Evolutionary conservation across 2,888 invertebrate genomes (phyloP).

Genomic region (Cheilosia vulpina): DNA sequence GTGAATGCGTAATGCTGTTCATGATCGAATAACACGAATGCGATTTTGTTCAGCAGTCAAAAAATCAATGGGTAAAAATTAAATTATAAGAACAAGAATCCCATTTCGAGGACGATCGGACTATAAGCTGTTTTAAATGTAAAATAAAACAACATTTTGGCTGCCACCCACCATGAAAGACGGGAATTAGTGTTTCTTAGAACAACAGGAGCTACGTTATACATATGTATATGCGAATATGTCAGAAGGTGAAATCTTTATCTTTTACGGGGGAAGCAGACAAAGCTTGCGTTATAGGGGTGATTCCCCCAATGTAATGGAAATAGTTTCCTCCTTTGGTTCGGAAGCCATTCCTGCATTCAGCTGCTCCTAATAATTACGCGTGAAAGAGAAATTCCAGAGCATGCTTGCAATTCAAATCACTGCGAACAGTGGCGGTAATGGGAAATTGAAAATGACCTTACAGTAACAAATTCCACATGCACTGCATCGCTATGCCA

Average conservation of each 20-base stretch:
- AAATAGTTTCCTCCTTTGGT: constrained; percentile 47
- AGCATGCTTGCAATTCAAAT: constrained; percentile 58
- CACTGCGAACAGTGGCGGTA: constrained; percentile 57
- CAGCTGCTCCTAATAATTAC: constrained; percentile 67
- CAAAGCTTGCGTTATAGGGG: neutral
- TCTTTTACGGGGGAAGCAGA: neutral
- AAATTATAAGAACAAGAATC: constrained; percentile 13
- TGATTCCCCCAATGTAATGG: constrained; percentile 41
- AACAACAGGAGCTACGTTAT: neutral
- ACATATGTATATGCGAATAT: neutral
- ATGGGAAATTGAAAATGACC: constrained; percentile 70
- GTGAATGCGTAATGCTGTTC: constrained; percentile 51
- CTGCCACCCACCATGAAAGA: constrained; percentile 23
- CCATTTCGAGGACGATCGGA: constrained; percentile 38
- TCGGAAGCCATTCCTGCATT: constrained; percentile 48
- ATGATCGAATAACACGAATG: constrained; percentile 30
- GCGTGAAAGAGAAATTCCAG: constrained; percentile 68
- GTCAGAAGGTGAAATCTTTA: neutral
- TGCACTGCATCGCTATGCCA: constrained; percentile 54
- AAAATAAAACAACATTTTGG: constrained; percentile 23
- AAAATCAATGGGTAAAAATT: constrained; percentile 50
- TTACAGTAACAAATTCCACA: constrained; percentile 62
- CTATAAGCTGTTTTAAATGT: neutral
- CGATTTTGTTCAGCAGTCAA: constrained; percentile 44
- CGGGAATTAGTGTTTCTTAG: constrained; percentile 31